Evolutionary conservation across 2,797 vertebrate genomes (phyloP).

Genomic region (Borostomias antarcticus): DNA sequence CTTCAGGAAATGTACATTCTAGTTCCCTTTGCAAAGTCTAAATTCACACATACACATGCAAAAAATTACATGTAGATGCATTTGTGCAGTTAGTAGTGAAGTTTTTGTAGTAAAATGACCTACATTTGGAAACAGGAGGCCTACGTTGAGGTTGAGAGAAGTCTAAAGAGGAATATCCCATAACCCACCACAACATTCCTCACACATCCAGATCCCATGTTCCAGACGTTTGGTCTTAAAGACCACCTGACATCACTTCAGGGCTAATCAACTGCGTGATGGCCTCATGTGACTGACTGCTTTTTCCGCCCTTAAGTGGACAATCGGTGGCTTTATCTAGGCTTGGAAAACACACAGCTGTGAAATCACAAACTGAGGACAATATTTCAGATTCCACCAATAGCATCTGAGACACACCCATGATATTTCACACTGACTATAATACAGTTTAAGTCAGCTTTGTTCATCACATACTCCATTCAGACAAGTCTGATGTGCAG

Average conservation of each 20-base stretch:
- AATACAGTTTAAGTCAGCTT: neutral
- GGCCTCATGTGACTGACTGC: constrained; percentile 39
- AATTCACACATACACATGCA: no score
- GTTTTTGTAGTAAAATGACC: neutral
- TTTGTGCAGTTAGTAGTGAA: no score
- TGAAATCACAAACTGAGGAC: constrained; percentile 10
- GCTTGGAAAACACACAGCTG: neutral
- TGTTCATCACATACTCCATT: no score
- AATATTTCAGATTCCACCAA: neutral
- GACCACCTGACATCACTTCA: constrained; percentile 26
- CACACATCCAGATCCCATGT: no score
- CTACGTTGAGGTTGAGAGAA: neutral
- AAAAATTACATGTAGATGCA: no score
- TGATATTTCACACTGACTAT: neutral
- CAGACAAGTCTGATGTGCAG: no score
- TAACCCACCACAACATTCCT: constrained; percentile 3
- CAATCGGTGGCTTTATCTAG: constrained; percentile 30
- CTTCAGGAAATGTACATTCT: no score
- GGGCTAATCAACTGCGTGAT: constrained; percentile 34
- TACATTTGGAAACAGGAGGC: neutral
- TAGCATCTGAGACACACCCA: neutral
- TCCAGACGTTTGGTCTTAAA: constrained; percentile 18
- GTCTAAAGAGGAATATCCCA: neutral
- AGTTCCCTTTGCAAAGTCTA: no score
- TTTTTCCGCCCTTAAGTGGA: constrained; percentile 15